A percentile compares a stretch with the other conserved stretches of the same genome.
phyloP scores from a whole-genome alignment of 2,797 vertebrate species.

The Crenuchus spilurus region DNA sequence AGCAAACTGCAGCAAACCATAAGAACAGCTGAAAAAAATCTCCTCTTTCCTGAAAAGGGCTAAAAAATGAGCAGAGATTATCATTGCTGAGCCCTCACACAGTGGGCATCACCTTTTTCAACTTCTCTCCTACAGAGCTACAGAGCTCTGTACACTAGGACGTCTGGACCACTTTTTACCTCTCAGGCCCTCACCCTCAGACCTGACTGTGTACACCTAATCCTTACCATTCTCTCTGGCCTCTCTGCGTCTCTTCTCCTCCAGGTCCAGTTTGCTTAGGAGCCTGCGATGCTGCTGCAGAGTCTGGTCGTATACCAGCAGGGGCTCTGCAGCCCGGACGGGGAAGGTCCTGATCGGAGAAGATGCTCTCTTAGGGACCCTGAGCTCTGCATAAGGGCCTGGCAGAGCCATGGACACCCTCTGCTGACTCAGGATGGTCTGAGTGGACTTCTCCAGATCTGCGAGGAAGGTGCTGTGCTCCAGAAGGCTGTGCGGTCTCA shows the following conservation, averaged over 20 bases:
- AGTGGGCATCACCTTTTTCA: too few relatives aligned
- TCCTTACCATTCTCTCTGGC: slow-evolving; percentile 90
- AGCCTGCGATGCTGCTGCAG: slow-evolving; percentile 91
- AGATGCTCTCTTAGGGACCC: slow-evolving; percentile 75
- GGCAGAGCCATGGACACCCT: slow-evolving; percentile 78
- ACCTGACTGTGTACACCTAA: too few relatives aligned
- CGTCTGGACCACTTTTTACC: too few relatives aligned
- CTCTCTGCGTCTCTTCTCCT: slow-evolving; percentile 89
- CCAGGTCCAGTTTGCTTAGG: slow-evolving; percentile 95
- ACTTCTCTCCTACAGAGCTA: too few relatives aligned
- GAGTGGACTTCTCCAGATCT: slow-evolving; percentile 91
- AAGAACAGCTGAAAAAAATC: too few relatives aligned
- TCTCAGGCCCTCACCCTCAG: too few relatives aligned
- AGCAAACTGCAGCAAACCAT: too few relatives aligned
- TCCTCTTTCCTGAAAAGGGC: too few relatives aligned
- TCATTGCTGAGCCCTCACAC: too few relatives aligned
- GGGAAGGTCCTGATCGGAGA: slow-evolving; percentile 73
- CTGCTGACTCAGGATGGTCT: slow-evolving; percentile 87
- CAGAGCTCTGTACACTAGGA: too few relatives aligned
- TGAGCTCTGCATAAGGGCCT: slow-evolving; percentile 78
- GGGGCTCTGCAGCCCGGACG: slow-evolving; percentile 71
- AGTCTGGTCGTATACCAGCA: slow-evolving; percentile 89
- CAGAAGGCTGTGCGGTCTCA: slow-evolving; percentile 56
- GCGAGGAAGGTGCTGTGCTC: slow-evolving; percentile 83
- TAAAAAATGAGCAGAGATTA: too few relatives aligned